A percentile compares a stretch with the other conserved stretches of the same genome.
Evolutionary conservation across 1,140 invertebrate genomes (phyloP).

Genomic region (Venturia canescens): DNA sequence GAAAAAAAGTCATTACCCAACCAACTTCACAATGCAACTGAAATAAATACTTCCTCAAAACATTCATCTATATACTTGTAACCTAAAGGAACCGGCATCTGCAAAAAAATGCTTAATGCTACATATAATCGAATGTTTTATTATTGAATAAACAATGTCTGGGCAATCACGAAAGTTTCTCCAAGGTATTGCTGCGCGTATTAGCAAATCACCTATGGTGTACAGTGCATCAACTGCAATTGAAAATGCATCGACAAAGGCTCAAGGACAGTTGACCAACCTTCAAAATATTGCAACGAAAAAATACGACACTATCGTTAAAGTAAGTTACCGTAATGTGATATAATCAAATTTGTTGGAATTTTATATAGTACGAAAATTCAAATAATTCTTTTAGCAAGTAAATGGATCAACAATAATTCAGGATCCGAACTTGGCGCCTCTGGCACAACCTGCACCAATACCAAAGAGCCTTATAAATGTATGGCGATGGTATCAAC

Average conservation of each 20-base stretch:
- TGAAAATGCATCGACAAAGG: constrained; percentile 60
- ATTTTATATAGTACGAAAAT: not conserved
- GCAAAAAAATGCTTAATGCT: no score
- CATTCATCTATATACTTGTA: no score
- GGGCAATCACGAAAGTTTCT: constrained; percentile 60
- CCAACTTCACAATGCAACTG: no score
- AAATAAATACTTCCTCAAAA: no score
- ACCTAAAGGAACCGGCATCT: no score
- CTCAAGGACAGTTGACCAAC: constrained; percentile 60
- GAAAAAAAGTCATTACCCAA: no score
- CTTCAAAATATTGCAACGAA: constrained; percentile 61
- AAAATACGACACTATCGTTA: constrained; percentile 66
- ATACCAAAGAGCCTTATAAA: constrained; percentile 66
- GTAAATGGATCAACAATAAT: constrained; percentile 64
- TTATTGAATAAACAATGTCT: constrained; percentile 55
- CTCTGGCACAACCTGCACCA: constrained; percentile 58
- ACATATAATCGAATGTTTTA: no score
- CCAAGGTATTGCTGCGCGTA: constrained; percentile 55
- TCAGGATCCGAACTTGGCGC: constrained; percentile 62
- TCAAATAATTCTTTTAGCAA: constrained; percentile 61
- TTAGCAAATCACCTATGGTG: constrained; percentile 61
- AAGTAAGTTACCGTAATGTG: constrained; percentile 56
- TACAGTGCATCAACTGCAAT: constrained; percentile 60
- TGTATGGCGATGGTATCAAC: constrained; percentile 73
- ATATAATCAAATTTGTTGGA: constrained; percentile 3